These are phyloP conservation scores for Ptilodon capucinus DNA, from an alignment of 2,888 invertebrate species.

Conservation along the genomic window DNA sequence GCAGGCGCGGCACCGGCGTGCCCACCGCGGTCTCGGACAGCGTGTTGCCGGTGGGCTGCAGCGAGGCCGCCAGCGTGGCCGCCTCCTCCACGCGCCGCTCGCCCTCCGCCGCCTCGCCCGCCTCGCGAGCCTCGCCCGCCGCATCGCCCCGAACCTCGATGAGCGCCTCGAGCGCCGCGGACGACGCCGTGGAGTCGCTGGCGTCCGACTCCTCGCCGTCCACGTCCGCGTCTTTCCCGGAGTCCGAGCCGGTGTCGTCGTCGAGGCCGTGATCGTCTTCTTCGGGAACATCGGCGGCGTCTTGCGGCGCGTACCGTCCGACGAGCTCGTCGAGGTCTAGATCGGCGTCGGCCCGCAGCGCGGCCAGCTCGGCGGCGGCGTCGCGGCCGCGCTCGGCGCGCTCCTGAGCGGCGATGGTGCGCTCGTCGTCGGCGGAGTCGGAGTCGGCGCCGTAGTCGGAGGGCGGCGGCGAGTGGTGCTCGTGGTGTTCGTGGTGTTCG, in stretches of 20 bases:
- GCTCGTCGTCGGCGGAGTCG: slow-evolving; percentile 85
- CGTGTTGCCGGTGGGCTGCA: slow-evolving; percentile 99
- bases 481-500: too few relatives aligned
- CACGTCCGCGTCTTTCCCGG: slow-evolving; percentile 38
- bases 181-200: slow-evolving; percentile 38
- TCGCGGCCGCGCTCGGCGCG: slow-evolving; percentile 85
- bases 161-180: slow-evolving; percentile 47
- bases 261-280: slow-evolving; percentile 34
- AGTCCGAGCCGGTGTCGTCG: slow-evolving; percentile 36
- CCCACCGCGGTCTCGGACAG: slow-evolving; percentile 96
- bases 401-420: slow-evolving; percentile 69
- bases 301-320: slow-evolving; percentile 88
- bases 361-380: slow-evolving; percentile 87
- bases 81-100: slow-evolving; percentile 93
- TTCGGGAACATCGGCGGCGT: slow-evolving; percentile 86
- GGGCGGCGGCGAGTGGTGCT: slow-evolving; percentile 83
- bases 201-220: slow-evolving; percentile 36
- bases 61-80: slow-evolving; percentile 95
- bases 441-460: slow-evolving; percentile 88
- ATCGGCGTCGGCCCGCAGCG: slow-evolving; percentile 90
- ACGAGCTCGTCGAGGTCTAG: slow-evolving; percentile 91
- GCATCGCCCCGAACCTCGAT: slow-evolving; percentile 31
- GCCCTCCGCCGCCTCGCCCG: slow-evolving; percentile 38
- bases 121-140: slow-evolving; percentile 72
- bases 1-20: slow-evolving; percentile 95